Evolutionary conservation across 2,113 vertebrate species (phyloP).

Genomic region (Chloroceryle aenea): DNA sequence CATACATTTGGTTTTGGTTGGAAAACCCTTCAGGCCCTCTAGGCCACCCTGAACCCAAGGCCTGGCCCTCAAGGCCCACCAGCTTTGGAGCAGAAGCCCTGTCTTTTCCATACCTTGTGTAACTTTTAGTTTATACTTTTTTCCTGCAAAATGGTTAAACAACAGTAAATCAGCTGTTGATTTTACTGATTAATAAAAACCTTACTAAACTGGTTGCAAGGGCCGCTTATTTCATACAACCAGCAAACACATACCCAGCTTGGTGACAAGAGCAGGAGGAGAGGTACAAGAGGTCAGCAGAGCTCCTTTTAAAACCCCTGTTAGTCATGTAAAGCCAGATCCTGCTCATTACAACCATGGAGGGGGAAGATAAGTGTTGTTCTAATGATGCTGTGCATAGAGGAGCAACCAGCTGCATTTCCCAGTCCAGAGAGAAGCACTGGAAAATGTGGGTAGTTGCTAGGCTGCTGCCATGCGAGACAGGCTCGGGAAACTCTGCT

Average conservation of each 20-base stretch:
- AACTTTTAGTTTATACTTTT: not conserved
- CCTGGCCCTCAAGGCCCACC: no score
- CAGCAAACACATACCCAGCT: not conserved
- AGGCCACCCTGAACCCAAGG: no score
- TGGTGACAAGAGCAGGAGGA: not conserved
- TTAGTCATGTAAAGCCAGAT: not conserved
- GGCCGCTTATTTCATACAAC: not conserved
- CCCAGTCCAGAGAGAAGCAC: not conserved
- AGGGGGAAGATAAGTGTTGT: not conserved
- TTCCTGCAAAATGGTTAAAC: not conserved
- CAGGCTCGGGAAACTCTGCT: not conserved
- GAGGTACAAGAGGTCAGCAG: not conserved
- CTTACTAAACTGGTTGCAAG: not conserved
- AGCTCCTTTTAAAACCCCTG: not conserved
- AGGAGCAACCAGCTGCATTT: not conserved
- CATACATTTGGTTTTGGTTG: no score
- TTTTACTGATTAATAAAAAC: not conserved
- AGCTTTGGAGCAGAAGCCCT: no score
- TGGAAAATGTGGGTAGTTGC: conserved; percentile 6
- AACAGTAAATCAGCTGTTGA: not conserved
- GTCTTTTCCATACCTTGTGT: not conserved
- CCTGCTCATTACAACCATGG: not conserved
- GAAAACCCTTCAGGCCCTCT: no score
- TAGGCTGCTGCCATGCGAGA: conserved; percentile 25
- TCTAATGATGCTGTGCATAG: not conserved